A percentile compares a stretch with the other conserved stretches of the same genome.
phyloP scores from a whole-genome alignment of 2,797 vertebrate species.

The Aplochiton taeniatus region DNA sequence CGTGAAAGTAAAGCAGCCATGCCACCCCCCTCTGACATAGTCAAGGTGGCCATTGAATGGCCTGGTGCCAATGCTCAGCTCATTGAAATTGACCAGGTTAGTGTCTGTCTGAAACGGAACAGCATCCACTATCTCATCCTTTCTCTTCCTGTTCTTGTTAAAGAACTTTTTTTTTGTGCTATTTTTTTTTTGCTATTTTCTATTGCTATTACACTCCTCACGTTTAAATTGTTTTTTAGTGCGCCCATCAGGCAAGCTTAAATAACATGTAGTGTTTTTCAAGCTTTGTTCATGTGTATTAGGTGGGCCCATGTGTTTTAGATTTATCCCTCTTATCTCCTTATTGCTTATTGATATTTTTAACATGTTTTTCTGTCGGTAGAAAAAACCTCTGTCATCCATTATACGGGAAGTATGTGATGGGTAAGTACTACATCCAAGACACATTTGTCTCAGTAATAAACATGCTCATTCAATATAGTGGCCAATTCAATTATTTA shows the following conservation, averaged over 20 bases:
- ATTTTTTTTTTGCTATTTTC: no score
- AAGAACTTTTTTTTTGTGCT: no score
- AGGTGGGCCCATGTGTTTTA: no score
- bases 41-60: constrained; percentile 99
- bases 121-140: background rate
- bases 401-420: constrained; percentile 98
- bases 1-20: constrained; percentile 54
- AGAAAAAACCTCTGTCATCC: constrained; percentile 95
- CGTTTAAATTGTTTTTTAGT: no score
- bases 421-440: constrained; percentile 79
- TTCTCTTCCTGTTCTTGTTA: background rate
- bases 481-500: no score
- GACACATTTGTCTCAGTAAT: background rate
- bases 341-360: no score
- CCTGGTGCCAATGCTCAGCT: constrained; percentile 96
- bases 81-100: constrained; percentile 95
- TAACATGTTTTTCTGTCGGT: constrained; percentile 37
- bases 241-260: no score
- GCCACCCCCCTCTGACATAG: constrained; percentile 92
- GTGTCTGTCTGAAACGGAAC: constrained; percentile 14
- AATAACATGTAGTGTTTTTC: no score
- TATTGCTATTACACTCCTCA: no score
- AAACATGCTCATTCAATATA: no score
- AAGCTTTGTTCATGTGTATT: no score
- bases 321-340: no score